phyloP scores from a whole-genome alignment of 2,888 invertebrate species.

The Abrostola tripartita region DNA sequence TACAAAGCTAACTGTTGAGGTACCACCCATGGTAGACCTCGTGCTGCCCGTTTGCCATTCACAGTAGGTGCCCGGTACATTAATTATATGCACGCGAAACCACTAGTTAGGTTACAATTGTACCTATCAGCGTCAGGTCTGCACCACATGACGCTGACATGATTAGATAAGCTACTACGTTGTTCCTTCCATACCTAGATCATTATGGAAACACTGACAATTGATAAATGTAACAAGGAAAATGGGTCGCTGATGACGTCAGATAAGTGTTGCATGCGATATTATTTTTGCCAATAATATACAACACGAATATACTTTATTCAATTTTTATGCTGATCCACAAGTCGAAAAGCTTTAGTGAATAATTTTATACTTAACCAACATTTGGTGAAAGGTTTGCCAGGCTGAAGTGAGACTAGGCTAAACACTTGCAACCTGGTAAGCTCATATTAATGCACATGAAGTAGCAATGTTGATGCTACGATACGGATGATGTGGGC shows the following conservation, averaged over 20 bases:
- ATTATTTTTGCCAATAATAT: slow-evolving; percentile 42
- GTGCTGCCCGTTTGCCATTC: too few species aligned
- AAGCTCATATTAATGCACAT: too few species aligned
- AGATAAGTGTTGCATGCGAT: slow-evolving; percentile 42
- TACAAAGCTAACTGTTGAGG: too few species aligned
- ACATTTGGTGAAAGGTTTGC: slow-evolving; percentile 9
- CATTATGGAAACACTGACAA: slow-evolving; percentile 54
- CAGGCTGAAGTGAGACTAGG: not conserved
- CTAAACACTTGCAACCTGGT: too few species aligned
- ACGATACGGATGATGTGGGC: too few species aligned
- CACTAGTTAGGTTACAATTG: slow-evolving; percentile 11
- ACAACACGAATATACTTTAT: slow-evolving; percentile 35
- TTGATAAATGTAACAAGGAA: slow-evolving; percentile 57
- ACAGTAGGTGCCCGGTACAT: not conserved
- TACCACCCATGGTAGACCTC: too few species aligned
- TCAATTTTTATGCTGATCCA: slow-evolving; percentile 25
- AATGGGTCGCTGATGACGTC: slow-evolving; percentile 53
- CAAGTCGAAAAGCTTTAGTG: slow-evolving; percentile 14
- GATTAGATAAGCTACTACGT: slow-evolving; percentile 47
- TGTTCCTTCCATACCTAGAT: slow-evolving; percentile 46
- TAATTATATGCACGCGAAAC: not conserved
- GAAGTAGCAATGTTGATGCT: too few species aligned
- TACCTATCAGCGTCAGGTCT: slow-evolving; percentile 34
- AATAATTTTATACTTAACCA: slow-evolving; percentile 25
- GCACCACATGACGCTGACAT: slow-evolving; percentile 33